Conservation (phyloP, 2,888 invertebrate genomes). For the Ctenicera cuprea region DNA sequence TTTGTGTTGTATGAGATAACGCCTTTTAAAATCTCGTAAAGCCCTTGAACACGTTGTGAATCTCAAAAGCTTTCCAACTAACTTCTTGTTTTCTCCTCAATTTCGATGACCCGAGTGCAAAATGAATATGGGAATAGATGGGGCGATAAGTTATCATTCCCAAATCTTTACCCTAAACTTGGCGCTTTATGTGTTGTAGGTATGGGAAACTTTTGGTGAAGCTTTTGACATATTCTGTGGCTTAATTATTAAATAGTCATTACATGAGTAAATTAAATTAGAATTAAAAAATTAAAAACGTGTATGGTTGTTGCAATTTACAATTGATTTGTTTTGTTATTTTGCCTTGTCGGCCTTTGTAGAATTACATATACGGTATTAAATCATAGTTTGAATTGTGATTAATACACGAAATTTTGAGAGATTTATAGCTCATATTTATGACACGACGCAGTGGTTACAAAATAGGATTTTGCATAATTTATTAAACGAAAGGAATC, state of each 20-base stretch:
- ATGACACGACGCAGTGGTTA: conserved; percentile 34
- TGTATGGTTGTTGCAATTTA: neutral
- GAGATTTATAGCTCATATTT: conserved; percentile 40
- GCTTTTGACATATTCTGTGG: conserved; percentile 10
- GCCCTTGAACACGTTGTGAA: conserved; percentile 58
- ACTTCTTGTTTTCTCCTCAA: conserved; percentile 52
- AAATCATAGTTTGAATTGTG: conserved; percentile 41
- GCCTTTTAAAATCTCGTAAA: conserved; percentile 57
- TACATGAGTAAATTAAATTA: neutral
- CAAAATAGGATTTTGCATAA: conserved; percentile 48
- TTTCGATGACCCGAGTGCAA: conserved; percentile 49
- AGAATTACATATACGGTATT: conserved; percentile 25
- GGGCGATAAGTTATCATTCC: conserved; percentile 47
- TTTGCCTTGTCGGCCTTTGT: neutral
- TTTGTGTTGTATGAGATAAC: conserved; percentile 61
- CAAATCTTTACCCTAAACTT: conserved; percentile 48
- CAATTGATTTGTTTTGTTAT: too few species aligned
- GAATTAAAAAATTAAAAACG: neutral
- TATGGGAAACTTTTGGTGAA: conserved; percentile 12
- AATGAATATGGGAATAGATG: conserved; percentile 52
- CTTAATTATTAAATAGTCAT: neutral
- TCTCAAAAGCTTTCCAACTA: conserved; percentile 53
- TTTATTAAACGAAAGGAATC: conserved; percentile 40
- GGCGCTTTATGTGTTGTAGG: conserved; percentile 15
- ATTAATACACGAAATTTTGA: conserved; percentile 44